These are phyloP conservation scores for Ctena decussata DNA, from an alignment of 2,888 invertebrate genomes.

Conservation along the genomic window DNA sequence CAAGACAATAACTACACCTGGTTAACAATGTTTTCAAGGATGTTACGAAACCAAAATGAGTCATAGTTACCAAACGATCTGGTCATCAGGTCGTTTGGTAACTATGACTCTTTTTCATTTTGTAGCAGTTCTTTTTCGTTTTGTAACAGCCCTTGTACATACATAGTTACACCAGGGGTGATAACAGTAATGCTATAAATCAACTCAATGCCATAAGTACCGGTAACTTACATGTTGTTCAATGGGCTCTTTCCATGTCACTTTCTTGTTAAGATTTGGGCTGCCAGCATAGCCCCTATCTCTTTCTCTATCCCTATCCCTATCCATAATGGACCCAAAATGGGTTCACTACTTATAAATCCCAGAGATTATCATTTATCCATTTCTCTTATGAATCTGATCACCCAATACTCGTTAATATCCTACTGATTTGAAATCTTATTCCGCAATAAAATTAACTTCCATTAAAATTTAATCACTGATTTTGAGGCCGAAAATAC, in stretches of 20 bases:
- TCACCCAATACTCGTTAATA: neutral
- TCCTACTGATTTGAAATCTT: neutral
- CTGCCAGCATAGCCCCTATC: slow-evolving; percentile 67
- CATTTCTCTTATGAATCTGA: neutral
- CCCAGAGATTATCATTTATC: neutral
- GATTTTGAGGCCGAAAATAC: neutral
- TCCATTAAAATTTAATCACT: neutral
- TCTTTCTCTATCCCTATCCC: slow-evolving; percentile 72
- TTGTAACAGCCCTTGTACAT: too few species aligned
- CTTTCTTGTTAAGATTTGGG: slow-evolving; percentile 72
- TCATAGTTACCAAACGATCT: too few species aligned
- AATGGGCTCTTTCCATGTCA: slow-evolving; percentile 82
- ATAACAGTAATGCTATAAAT: too few species aligned
- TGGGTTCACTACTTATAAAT: neutral
- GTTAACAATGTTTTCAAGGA: too few species aligned
- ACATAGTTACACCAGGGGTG: too few species aligned
- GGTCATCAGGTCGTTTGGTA: too few species aligned
- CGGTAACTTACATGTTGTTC: slow-evolving; percentile 70
- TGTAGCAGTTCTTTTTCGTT: too few species aligned
- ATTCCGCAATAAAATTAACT: neutral
- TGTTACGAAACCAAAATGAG: too few species aligned
- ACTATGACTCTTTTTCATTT: too few species aligned
- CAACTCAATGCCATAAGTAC: too few species aligned
- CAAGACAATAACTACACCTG: too few species aligned
- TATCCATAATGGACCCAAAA: slow-evolving; percentile 11